These are phyloP conservation scores for Mythimna ferrago DNA, from an alignment of 2,888 invertebrate genomes.

Conservation along the genomic window DNA sequence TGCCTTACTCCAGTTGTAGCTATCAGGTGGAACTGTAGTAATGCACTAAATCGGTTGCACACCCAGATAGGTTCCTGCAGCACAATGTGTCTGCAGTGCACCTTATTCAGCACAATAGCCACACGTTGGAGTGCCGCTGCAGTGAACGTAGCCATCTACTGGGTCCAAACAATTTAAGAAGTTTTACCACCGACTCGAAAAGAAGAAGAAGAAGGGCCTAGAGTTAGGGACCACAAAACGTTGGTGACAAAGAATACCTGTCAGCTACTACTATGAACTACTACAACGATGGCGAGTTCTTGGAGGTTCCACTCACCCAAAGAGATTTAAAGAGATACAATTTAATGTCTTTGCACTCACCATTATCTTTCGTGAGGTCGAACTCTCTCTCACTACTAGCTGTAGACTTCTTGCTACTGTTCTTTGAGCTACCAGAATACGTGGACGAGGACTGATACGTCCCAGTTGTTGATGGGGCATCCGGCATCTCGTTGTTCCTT, in stretches of 20 bases:
- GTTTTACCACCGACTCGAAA: too few relatives aligned
- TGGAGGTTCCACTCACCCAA: constrained; percentile 63
- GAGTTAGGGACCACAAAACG: background rate
- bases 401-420: constrained; percentile 72
- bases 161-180: background rate
- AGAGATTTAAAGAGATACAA: too few relatives aligned
- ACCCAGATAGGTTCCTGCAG: too few relatives aligned
- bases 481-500: constrained; percentile 39
- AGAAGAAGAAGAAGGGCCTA: too few relatives aligned
- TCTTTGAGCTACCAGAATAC: constrained; percentile 77
- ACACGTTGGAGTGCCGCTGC: too few relatives aligned
- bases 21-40: background rate
- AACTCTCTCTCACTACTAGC: constrained; percentile 67
- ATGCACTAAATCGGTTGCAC: too few relatives aligned
- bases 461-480: constrained; percentile 67
- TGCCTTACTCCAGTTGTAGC: background rate
- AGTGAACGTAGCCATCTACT: too few relatives aligned
- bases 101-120: too few relatives aligned
- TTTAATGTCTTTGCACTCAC: constrained; percentile 62
- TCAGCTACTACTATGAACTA: background rate
- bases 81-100: too few relatives aligned
- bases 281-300: background rate
- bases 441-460: constrained; percentile 78
- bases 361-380: constrained; percentile 83
- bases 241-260: background rate